Conservation (phyloP, 2,888 invertebrate species). For the Eueremaeus valkanovi region DNA sequence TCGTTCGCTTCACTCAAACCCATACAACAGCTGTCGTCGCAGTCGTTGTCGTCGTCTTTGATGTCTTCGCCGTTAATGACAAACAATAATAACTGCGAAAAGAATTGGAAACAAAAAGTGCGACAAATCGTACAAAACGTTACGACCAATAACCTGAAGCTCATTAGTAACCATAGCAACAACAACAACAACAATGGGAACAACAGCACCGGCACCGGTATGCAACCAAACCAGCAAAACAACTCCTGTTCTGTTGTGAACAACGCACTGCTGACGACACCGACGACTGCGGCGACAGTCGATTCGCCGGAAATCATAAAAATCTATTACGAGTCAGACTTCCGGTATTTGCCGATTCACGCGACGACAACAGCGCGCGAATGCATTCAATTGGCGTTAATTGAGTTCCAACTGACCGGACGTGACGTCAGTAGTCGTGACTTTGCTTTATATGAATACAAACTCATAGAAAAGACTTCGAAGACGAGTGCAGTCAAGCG, state of each 20-base stretch:
- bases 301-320: constrained; percentile 34
- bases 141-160: background rate
- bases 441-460: constrained; percentile 37
- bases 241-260: too few relatives aligned
- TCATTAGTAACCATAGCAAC: background rate
- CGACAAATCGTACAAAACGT: constrained; percentile 26
- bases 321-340: constrained; percentile 38
- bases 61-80: too few relatives aligned
- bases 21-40: background rate
- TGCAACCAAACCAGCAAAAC: too few relatives aligned
- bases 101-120: constrained; percentile 39
- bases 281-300: background rate
- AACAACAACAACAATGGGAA: background rate
- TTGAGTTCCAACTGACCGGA: constrained; percentile 31
- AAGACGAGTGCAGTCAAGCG: constrained; percentile 26
- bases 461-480: background rate
- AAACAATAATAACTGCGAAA: background rate
- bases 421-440: too few relatives aligned
- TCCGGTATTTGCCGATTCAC: constrained; percentile 42
- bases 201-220: background rate
- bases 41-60: background rate
- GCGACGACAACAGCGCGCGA: constrained; percentile 47
- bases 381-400: constrained; percentile 40
- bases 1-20: constrained; percentile 1
- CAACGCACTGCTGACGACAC: too few relatives aligned